Evolutionary conservation across 2,113 vertebrate species (phyloP).

Genomic region (Aptenodytes patagonicus): DNA sequence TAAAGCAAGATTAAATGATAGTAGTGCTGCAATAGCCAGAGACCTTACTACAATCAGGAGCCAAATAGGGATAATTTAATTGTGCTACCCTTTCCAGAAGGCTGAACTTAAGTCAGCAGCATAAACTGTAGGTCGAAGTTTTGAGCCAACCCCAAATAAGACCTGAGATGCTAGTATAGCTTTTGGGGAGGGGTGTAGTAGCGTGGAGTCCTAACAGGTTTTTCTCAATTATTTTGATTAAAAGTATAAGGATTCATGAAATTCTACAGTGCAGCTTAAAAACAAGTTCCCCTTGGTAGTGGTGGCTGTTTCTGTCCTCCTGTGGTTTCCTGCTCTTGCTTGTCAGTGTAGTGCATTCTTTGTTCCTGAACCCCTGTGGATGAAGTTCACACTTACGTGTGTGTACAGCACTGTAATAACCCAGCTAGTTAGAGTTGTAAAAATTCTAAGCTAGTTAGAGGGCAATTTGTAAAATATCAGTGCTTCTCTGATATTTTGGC

Average conservation of each 20-base stretch:
- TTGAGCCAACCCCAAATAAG: neutral
- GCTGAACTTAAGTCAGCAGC: neutral
- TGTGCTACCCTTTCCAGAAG: neutral
- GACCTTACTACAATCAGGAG: neutral
- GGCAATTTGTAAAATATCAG: neutral
- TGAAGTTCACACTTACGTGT: neutral
- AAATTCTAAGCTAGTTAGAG: neutral
- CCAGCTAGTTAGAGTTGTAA: neutral
- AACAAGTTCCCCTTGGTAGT: neutral
- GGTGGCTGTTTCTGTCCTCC: neutral
- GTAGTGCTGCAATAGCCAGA: neutral
- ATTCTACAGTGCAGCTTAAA: neutral
- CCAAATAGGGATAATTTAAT: neutral
- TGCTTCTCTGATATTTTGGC: neutral
- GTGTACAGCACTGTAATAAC: neutral
- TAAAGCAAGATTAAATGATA: neutral
- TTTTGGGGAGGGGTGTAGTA: neutral
- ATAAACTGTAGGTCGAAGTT: neutral
- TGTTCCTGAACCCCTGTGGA: neutral
- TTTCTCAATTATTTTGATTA: neutral
- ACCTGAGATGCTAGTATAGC: neutral
- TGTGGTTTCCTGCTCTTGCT: neutral
- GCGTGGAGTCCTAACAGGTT: neutral
- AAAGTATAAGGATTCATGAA: neutral
- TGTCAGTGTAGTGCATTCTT: neutral